Percentiles rank a stretch among this genome's conserved stretches.
Conservation (phyloP, 2,797 vertebrate species). For the Schizopygopsis pylzovi region DNA sequence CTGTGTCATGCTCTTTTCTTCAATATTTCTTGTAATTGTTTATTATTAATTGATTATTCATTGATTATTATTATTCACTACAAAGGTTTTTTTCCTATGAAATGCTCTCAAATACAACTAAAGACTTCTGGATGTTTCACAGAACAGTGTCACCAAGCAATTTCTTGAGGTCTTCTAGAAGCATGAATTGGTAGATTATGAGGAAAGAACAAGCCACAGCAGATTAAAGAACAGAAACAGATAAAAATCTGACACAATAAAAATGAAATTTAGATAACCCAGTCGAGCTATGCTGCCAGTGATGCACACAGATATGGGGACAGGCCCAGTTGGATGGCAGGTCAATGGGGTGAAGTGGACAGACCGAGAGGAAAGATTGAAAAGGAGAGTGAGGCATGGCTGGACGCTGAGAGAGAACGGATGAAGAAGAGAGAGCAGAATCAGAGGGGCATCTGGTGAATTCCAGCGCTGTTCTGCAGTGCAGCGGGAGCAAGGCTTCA, state of each 20-base stretch:
- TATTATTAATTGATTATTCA: no score
- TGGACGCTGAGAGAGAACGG: constrained; percentile 32
- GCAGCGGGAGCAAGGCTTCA: constrained; percentile 69
- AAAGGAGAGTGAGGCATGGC: constrained; percentile 38
- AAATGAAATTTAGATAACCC: background rate
- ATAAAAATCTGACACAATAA: background rate
- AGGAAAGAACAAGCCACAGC: background rate
- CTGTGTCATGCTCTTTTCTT: background rate
- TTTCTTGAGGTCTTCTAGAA: background rate
- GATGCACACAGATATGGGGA: constrained; percentile 51
- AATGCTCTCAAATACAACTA: background rate
- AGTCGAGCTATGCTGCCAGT: constrained; percentile 18
- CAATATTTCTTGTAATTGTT: background rate
- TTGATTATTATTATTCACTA: background rate
- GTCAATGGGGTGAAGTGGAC: constrained; percentile 49
- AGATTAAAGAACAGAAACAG: background rate
- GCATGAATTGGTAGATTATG: background rate
- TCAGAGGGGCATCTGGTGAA: constrained; percentile 64
- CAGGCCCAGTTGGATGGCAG: constrained; percentile 46
- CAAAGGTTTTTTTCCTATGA: background rate
- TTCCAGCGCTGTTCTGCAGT: constrained; percentile 65
- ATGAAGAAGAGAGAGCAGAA: constrained; percentile 43
- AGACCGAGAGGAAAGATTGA: constrained; percentile 36
- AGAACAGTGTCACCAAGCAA: background rate
- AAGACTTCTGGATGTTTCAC: background rate